Evolutionary conservation across 2,888 invertebrate species (phyloP).

Genomic region (Lithosia quadra): DNA sequence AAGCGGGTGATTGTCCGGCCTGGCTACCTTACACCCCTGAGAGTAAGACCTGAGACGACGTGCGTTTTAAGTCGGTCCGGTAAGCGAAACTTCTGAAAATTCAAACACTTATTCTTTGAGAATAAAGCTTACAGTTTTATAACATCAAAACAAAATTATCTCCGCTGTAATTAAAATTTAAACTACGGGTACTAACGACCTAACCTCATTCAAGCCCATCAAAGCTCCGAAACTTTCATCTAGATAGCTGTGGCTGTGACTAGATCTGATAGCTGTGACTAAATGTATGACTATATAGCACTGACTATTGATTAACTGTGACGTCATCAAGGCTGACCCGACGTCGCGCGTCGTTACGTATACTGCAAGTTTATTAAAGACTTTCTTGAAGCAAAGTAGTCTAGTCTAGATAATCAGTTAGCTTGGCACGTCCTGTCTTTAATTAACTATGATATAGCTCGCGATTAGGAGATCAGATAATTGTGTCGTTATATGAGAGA

Average conservation of each 20-base stretch:
- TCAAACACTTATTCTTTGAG: no score
- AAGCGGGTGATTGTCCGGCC: no score
- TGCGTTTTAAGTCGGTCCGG: no score
- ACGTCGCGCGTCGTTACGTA: background rate
- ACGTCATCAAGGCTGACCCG: background rate
- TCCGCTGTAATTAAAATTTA: background rate
- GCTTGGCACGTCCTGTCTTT: conserved; percentile 40
- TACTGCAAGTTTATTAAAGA: conserved; percentile 1
- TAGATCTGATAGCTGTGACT: no score
- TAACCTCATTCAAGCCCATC: background rate
- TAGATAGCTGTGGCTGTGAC: no score
- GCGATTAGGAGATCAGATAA: conserved; percentile 29
- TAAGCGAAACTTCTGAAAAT: no score
- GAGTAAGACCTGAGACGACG: no score
- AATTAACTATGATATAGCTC: conserved; percentile 44
- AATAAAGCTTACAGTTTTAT: no score
- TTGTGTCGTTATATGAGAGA: conserved; percentile 34
- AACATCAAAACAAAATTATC: no score
- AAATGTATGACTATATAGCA: background rate
- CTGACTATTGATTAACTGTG: background rate
- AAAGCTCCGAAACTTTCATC: conserved; percentile 15
- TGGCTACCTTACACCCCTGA: no score
- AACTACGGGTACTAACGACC: background rate
- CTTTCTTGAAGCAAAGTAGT: conserved; percentile 13
- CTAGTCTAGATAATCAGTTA: conserved; percentile 37